Evolutionary conservation across 1,140 invertebrate genomes (phyloP), one percentile per base, ranked within the genome.

Genomic region (Neodiprion pinetum): DNA sequence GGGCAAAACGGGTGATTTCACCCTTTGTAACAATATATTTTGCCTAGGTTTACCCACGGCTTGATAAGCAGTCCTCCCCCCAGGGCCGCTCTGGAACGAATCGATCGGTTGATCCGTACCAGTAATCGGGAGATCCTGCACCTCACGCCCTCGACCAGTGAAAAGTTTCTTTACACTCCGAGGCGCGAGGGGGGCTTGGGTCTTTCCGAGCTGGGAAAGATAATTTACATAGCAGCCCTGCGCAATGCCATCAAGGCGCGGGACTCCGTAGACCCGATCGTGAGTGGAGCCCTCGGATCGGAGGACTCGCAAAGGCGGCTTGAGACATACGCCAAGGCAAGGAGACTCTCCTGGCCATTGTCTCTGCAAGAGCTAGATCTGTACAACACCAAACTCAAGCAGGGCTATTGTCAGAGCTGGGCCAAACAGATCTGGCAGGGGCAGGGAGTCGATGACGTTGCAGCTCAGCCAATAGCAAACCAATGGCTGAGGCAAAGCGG

Each of bases 171-270:
- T 1, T 80, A 82, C 67, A 74, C 72, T 70, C 69, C 77, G n/a
- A 79, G 77, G 79, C 69, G 71, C 76, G 78, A 81, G 73, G 80
- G 81, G 12, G 81, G 81, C 76, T 74, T 83, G 76, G 80, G 80
- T 47, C 53, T 81, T 9, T 48, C 72, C 17, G 9, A 77, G 67
- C 61, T 21, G 75, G 53, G 77, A 78, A 12, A 28, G 28, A 11
- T 40, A 48, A 23, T 78, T 74, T 61, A 11, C 70, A 67, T 70
- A 5, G 72, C 14, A 77, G 81, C 74, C 77, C 80, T 28, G 77
- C 69, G 17, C 74, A 80, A 48, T 50, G 68, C 72, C 75, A 75
- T 75, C 76, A 71, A 28, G 10, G 78, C 61, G 21, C 61, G 76
- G 47, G 47, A 74, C 7, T 50, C 78, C 69, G 72, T 65, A 53